phyloP scores from a whole-genome alignment of 1,140 invertebrate genomes.

The Brachionus sp. region DNA sequence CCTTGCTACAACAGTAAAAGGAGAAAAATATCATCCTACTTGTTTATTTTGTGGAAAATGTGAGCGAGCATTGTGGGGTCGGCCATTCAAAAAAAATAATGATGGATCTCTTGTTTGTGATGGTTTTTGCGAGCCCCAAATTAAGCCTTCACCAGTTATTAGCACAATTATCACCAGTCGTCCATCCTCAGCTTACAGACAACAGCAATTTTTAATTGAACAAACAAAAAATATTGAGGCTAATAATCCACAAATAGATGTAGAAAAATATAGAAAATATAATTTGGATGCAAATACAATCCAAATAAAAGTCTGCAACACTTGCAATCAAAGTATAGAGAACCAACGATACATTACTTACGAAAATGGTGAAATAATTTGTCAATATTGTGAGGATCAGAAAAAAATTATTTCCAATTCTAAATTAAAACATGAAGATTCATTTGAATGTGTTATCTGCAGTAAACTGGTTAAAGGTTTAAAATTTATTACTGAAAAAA shows the following conservation, averaged over 20 bases:
- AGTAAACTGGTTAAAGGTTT: not conserved
- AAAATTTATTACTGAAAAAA: slow-evolving; percentile 15
- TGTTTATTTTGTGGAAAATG: not conserved
- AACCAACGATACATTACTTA: slow-evolving; percentile 23
- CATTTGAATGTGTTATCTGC: not conserved
- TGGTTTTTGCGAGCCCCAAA: not conserved
- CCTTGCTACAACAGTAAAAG: slow-evolving; percentile 11
- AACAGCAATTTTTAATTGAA: not conserved
- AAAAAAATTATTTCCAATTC: not conserved
- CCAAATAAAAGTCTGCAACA: not conserved
- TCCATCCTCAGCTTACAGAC: not conserved
- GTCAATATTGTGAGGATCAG: slow-evolving; percentile 25
- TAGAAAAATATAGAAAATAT: not conserved
- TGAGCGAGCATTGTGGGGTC: slow-evolving; percentile 1
- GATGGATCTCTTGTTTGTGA: slow-evolving; percentile 18
- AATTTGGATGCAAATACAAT: not conserved
- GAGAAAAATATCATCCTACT: slow-evolving; percentile 28
- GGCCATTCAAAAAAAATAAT: slow-evolving; percentile 17
- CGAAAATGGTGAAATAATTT: slow-evolving; percentile 6
- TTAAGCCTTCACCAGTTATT: not conserved
- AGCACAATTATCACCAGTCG: not conserved
- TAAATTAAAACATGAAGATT: not conserved
- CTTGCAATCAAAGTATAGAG: not conserved
- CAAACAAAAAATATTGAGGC: not conserved
- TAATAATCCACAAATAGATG: not conserved